Conservation (phyloP, 2,888 invertebrate genomes). For the Limnephilus rhombicus region DNA sequence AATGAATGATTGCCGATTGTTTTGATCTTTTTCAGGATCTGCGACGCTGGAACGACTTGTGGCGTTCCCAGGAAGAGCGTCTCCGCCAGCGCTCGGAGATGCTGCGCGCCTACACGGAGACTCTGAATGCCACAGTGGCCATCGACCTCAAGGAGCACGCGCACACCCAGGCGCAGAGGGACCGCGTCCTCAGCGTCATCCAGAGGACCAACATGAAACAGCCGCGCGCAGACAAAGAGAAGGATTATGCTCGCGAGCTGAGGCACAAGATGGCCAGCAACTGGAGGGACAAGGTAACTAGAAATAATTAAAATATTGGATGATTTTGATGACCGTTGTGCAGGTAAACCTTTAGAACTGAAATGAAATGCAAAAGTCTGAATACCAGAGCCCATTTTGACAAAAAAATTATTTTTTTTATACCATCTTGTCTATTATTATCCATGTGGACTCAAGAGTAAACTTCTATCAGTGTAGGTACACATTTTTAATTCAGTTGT, state of each 20-base stretch:
- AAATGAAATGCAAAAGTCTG: too few species aligned
- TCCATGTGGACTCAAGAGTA: too few species aligned
- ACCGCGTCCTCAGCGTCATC: conserved; percentile 42
- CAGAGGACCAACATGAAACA: conserved; percentile 54
- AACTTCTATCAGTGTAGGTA: neutral
- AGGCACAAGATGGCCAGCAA: conserved; percentile 17
- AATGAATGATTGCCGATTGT: neutral
- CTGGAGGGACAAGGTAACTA: conserved; percentile 46
- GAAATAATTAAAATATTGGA: neutral
- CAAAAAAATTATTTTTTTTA: too few species aligned
- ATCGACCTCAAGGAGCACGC: conserved; percentile 36
- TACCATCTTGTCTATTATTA: too few species aligned
- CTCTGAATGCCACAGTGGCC: neutral
- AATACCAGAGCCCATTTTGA: too few species aligned
- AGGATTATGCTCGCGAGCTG: conserved; percentile 34
- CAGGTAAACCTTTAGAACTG: neutral
- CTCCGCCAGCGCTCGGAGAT: conserved; percentile 35
- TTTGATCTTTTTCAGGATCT: conserved; percentile 15
- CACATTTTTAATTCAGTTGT: neutral
- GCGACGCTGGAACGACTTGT: conserved; percentile 34
- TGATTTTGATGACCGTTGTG: neutral
- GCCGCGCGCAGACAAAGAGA: conserved; percentile 43
- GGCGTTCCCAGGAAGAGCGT: conserved; percentile 45
- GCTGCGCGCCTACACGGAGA: conserved; percentile 41
- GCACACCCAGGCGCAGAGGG: conserved; percentile 28